Conservation (phyloP, 2,888 invertebrate genomes). For the Microdon myrmicae region DNA sequence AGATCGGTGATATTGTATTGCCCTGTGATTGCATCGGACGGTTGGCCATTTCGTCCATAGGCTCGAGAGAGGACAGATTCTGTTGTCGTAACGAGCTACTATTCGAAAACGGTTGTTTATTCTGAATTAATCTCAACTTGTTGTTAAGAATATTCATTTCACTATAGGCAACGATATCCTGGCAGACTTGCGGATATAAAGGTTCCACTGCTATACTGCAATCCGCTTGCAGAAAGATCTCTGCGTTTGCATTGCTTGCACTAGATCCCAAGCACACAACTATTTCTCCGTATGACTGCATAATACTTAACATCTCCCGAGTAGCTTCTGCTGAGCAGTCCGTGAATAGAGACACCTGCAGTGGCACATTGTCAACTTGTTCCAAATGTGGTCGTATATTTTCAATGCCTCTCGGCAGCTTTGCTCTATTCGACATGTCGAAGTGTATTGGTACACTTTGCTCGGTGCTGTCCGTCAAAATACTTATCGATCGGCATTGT, state of each 20-base stretch:
- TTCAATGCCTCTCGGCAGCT: conserved; percentile 94
- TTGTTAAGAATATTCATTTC: conserved; percentile 65
- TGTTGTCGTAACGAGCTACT: conserved; percentile 26
- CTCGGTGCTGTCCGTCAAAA: conserved; percentile 88
- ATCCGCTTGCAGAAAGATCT: conserved; percentile 94
- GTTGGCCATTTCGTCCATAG: conserved; percentile 59
- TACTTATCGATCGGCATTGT: conserved; percentile 84
- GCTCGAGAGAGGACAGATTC: conserved; percentile 53
- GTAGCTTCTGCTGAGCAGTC: conserved; percentile 95
- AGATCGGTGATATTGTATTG: conserved; percentile 74
- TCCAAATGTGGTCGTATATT: conserved; percentile 96
- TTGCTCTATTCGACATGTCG: conserved; percentile 93
- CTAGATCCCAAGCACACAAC: conserved; percentile 94
- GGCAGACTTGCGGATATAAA: conserved; percentile 82
- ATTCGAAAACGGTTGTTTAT: conserved; percentile 28
- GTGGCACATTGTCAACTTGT: conserved; percentile 95
- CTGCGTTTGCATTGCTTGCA: conserved; percentile 86
- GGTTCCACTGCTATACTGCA: conserved; percentile 92
- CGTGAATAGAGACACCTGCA: conserved; percentile 96
- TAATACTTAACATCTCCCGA: conserved; percentile 90
- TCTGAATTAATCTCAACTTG: conserved; percentile 58
- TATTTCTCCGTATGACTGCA: conserved; percentile 95
- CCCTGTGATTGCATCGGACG: conserved; percentile 63
- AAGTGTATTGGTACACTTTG: conserved; percentile 92
- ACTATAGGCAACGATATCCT: conserved; percentile 64